These are phyloP conservation scores for Cylloceria caligata DNA, from an alignment of 2,888 invertebrate species.

Conservation along the genomic window DNA sequence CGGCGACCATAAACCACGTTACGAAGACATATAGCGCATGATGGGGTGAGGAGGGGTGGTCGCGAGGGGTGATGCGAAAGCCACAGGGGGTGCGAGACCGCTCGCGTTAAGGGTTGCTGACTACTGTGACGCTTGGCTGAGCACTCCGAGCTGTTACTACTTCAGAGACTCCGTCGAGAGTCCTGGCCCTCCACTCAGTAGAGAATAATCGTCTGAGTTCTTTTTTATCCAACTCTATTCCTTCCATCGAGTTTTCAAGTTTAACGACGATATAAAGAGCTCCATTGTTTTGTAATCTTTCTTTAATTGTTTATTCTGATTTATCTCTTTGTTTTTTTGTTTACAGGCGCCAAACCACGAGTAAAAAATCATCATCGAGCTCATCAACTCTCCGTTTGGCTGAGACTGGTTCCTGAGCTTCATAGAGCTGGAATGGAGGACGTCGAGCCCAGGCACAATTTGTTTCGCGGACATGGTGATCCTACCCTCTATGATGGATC, in stretches of 20 bases:
- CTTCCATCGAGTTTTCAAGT: background rate
- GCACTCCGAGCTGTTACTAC: conserved; percentile 61
- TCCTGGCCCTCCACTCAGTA: background rate
- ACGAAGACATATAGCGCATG: conserved; percentile 65
- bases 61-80: background rate
- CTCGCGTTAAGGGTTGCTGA: conserved; percentile 64
- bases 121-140: conserved; percentile 63
- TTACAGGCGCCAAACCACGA: conserved; percentile 94
- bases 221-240: background rate
- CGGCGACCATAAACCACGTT: conserved; percentile 65
- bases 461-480: conserved; percentile 95
- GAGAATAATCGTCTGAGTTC: conserved; percentile 15
- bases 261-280: background rate
- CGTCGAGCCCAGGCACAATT: conserved; percentile 94
- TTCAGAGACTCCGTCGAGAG: conserved; percentile 20
- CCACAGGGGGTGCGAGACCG: conserved; percentile 19
- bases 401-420: conserved; percentile 96
- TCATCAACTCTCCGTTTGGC: conserved; percentile 97
- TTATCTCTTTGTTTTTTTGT: conserved; percentile 17
- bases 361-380: conserved; percentile 97
- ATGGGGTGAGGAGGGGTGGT: conserved; percentile 2
- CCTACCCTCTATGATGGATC: conserved; percentile 95
- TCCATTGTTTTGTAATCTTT: background rate
- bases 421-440: conserved; percentile 96
- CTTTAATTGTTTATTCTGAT: background rate